These are phyloP conservation scores for Babyrousa celebensis DNA, from an alignment of 2,797 vertebrate genomes.

Conservation along the genomic window DNA sequence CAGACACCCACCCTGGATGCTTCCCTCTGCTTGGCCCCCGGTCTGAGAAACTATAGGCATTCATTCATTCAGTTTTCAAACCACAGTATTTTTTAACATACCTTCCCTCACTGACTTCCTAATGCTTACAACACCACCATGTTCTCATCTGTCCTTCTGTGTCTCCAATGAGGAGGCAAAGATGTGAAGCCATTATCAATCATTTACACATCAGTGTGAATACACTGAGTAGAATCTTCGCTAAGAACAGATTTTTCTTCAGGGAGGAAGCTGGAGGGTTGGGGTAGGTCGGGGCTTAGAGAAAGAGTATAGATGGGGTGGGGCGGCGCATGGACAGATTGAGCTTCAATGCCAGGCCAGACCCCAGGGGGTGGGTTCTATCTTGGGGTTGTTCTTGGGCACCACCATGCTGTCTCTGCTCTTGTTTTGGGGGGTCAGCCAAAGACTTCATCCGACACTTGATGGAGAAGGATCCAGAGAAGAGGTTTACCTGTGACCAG, in stretches of 20 bases:
- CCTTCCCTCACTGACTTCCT: background rate
- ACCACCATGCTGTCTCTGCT: slow-evolving; percentile 35
- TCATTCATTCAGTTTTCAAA: slow-evolving; percentile 35
- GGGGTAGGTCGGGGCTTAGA: background rate
- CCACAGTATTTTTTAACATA: slow-evolving; percentile 58
- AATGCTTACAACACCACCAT: background rate
- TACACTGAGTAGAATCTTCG: background rate
- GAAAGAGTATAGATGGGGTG: background rate
- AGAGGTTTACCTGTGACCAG: slow-evolving; percentile 97
- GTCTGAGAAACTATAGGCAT: slow-evolving; percentile 38
- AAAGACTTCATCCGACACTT: slow-evolving; percentile 98
- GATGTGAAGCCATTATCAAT: background rate
- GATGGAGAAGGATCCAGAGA: slow-evolving; percentile 96
- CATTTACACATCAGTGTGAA: slow-evolving; percentile 22
- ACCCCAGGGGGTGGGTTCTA: background rate
- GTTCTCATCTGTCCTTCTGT: background rate
- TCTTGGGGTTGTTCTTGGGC: background rate
- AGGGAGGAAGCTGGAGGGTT: slow-evolving; percentile 43
- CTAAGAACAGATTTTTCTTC: slow-evolving; percentile 33
- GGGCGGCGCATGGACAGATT: background rate
- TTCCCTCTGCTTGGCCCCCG: slow-evolving; percentile 40
- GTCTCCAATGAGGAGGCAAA: background rate
- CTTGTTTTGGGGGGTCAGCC: slow-evolving; percentile 90
- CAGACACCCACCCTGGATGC: background rate
- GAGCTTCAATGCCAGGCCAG: background rate